Base-by-base conservation (phyloP, 2,113 vertebrate species). In the Plectropomus leopardus region DNA sequence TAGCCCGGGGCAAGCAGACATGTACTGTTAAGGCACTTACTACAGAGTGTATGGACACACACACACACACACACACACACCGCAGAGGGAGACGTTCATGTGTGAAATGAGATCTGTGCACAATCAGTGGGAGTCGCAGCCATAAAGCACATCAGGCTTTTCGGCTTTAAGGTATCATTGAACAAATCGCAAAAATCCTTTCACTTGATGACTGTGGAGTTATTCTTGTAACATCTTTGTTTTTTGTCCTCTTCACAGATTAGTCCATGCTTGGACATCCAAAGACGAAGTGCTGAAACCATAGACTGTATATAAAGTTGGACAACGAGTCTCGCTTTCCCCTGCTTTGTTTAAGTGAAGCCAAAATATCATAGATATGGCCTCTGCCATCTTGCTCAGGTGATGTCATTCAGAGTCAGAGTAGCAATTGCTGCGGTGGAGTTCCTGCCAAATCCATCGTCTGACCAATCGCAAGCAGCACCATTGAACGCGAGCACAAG, bases 71-170 rank as follows among this genome's bases (percentile, higher is more conserved):
- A 86, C 67, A 78, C 73, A 34, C 58, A 63, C 40, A 45, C 40
- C 51, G 79, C 78, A 87, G 53, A 85, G 80, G 84, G 81, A 84
- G 60, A 93, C 86, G 34, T 82, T 94, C 89, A 93, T 90, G 92
- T 94, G 93, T 94, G 93, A 94, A 95, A 94, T 94, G 83, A 94
- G 82, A 93, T 93, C 87, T 80, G 44, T 61, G 60, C 71, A 87
- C 84, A 85, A 92, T 89, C 92, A 92, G 88, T 92, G 91, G 91
- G 93, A 92, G 92, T 86, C 28, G 11, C 36, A 42, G 85, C 84
- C 76, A 91, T 92, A 91, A 92, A 94, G 82, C 76, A 76, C 79
- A 78, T 70, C 69, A 34, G 84, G 87, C 82, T 66, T 82, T 87
- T 88, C 71, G 74, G 89, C 83, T 92, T 88, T 85, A 66, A 92